Evolutionary conservation across 2,113 vertebrate species (phyloP).

Genomic region (Hypocryptadius cinnamomeus): DNA sequence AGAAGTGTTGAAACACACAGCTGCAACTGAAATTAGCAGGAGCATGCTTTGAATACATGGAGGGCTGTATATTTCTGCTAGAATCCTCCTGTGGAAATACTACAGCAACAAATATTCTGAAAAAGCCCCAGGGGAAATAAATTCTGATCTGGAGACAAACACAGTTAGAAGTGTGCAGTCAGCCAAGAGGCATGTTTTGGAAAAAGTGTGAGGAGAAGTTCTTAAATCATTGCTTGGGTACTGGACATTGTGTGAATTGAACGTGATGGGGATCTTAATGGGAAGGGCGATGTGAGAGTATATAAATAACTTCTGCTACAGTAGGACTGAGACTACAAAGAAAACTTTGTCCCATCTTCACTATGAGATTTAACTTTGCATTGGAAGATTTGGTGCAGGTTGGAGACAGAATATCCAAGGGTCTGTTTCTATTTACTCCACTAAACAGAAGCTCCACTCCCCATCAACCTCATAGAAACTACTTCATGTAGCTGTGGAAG

Average conservation of each 20-base stretch:
- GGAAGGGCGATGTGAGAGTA: neutral
- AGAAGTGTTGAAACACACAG: conserved; percentile 34
- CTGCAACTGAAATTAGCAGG: neutral
- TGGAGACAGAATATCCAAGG: neutral
- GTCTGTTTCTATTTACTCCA: neutral
- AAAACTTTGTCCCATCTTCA: neutral
- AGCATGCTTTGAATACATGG: neutral
- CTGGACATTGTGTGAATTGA: neutral
- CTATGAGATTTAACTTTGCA: neutral
- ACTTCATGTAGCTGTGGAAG: neutral
- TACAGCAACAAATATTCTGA: neutral
- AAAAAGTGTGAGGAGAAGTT: neutral
- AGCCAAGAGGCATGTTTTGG: neutral
- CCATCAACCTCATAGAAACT: neutral
- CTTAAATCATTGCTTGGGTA: neutral
- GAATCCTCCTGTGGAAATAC: neutral
- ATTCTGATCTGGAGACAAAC: neutral
- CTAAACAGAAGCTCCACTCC: neutral
- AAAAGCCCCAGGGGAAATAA: neutral
- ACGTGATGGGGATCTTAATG: neutral
- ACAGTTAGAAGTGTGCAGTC: neutral
- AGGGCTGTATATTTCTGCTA: neutral
- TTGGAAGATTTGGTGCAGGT: neutral
- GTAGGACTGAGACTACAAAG: neutral
- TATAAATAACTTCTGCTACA: neutral